Evolutionary conservation across 2,113 vertebrate genomes (phyloP).

Genomic region (Zeus faber): DNA sequence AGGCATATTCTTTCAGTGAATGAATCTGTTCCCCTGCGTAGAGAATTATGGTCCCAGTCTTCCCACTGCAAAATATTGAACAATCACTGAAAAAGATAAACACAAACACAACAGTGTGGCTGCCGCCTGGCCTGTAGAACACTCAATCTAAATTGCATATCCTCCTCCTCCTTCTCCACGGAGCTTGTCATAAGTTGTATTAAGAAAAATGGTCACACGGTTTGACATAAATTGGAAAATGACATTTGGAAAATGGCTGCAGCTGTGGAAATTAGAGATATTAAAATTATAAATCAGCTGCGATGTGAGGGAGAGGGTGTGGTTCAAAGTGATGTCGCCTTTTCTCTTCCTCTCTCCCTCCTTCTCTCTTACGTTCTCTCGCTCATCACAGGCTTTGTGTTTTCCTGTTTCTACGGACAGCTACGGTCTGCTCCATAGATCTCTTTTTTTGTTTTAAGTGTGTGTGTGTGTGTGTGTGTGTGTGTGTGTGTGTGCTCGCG

Average conservation of each 20-base stretch:
- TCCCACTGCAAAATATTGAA: slow-evolving; percentile 53
- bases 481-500: slow-evolving; percentile 12
- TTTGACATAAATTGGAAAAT: slow-evolving; percentile 93
- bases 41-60: slow-evolving; percentile 36
- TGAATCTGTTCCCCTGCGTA: slow-evolving; percentile 46
- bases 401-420: slow-evolving; percentile 17
- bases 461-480: neutral
- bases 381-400: slow-evolving; percentile 16
- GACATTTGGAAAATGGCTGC: slow-evolving; percentile 83
- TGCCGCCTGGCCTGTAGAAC: slow-evolving; percentile 72
- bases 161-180: slow-evolving; percentile 72
- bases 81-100: slow-evolving; percentile 78
- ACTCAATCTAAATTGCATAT: slow-evolving; percentile 84
- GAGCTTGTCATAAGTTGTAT: slow-evolving; percentile 86
- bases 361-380: slow-evolving; percentile 31
- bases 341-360: slow-evolving; percentile 30
- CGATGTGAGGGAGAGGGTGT: slow-evolving; percentile 50
- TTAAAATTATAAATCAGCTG: slow-evolving; percentile 94
- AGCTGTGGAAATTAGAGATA: slow-evolving; percentile 88
- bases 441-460: neutral
- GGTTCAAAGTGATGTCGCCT: slow-evolving; percentile 27
- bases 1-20: slow-evolving; percentile 62
- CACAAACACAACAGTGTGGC: slow-evolving; percentile 65
- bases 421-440: slow-evolving; percentile 16
- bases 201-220: slow-evolving; percentile 86